Evolutionary conservation across 2,888 invertebrate genomes (phyloP).

Genomic region (Glyphotaelius pellucidus): DNA sequence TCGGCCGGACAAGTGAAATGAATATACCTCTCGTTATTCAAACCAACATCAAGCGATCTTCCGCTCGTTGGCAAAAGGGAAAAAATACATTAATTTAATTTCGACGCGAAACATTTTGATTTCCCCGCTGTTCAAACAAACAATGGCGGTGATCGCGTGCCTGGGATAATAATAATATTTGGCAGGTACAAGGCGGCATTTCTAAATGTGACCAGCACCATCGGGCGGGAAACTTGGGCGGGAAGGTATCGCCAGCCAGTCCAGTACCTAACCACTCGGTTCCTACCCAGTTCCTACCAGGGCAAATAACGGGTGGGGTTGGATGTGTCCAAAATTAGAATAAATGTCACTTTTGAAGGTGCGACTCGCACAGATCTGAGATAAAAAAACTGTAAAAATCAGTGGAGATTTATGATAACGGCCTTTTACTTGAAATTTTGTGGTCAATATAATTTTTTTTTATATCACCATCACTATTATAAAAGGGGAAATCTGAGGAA

Average conservation of each 20-base stretch:
- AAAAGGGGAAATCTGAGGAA: neutral
- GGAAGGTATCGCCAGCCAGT: neutral
- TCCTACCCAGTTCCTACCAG: neutral
- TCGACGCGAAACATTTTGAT: constrained; percentile 15
- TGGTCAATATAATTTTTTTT: neutral
- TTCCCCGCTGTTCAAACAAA: constrained; percentile 12
- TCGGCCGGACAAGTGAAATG: constrained; percentile 18
- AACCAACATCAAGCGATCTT: neutral
- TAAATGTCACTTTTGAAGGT: constrained; percentile 27
- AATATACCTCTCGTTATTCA: neutral
- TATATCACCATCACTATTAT: neutral
- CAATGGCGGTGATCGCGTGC: constrained; percentile 3
- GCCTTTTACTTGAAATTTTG: neutral
- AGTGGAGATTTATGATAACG: neutral
- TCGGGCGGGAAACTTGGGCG: neutral
- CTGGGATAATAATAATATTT: neutral
- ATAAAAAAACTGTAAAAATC: neutral
- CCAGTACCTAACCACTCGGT: neutral
- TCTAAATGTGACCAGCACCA: constrained; percentile 24
- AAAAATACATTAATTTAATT: neutral
- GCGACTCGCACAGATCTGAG: neutral
- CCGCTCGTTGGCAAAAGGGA: neutral
- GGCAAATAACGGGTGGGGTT: constrained; percentile 19
- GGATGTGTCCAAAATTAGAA: constrained; percentile 21
- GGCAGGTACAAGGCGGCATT: neutral